Evolutionary conservation across 2,888 invertebrate species (phyloP), one percentile per base, ranked within the genome.

Genomic region (Exocentrus adspersus): DNA sequence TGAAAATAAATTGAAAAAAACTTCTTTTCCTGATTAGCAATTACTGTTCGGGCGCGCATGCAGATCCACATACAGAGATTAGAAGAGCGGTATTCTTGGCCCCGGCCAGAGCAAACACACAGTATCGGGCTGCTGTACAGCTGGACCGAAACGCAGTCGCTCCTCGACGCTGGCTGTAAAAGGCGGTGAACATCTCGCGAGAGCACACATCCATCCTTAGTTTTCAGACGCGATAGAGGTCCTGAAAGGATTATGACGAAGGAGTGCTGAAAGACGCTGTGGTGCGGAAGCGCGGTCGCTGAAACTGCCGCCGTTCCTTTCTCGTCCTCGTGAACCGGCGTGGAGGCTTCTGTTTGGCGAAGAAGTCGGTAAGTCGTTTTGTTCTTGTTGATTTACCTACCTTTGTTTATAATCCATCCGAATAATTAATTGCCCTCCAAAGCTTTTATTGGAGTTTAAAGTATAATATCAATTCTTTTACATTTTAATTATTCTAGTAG

Each of bases 91-190:
- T n/a, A n/a, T n/a, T n/a, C n/a, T n/a, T n/a, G n/a, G n/a, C n/a
- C 46, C 60, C 46, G 48, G 53, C 50, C 52, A 61, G 51, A 63
- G 53, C 46, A 65, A n/a, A 43, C 58, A 62, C 68, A 62, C 68
- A 70, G 70, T 70, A 72, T 70, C 73, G 72, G 69, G 69, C 70
- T 72, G 72, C n/a, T 72, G 72, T 70, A 70, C 68, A 64, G 59
- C 63, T 41, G 52, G 56, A 48, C 48, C 52, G 52, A 52, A 48
- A 43, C 52, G 70, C 77, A 77, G 77, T 77, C 74, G 72, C 72
- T 72, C 74, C 75, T 75, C 73, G 72, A 71, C 75, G 69, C 68
- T 72, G n/a, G n/a, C n/a, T n/a, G n/a, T n/a, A n/a, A n/a, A n/a
- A n/a, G n/a, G n/a, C n/a, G n/a, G n/a, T n/a, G n/a, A n/a, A n/a